These are phyloP conservation scores for Crossocerus cetratus DNA, from an alignment of 2,888 invertebrate genomes.

Conservation along the genomic window DNA sequence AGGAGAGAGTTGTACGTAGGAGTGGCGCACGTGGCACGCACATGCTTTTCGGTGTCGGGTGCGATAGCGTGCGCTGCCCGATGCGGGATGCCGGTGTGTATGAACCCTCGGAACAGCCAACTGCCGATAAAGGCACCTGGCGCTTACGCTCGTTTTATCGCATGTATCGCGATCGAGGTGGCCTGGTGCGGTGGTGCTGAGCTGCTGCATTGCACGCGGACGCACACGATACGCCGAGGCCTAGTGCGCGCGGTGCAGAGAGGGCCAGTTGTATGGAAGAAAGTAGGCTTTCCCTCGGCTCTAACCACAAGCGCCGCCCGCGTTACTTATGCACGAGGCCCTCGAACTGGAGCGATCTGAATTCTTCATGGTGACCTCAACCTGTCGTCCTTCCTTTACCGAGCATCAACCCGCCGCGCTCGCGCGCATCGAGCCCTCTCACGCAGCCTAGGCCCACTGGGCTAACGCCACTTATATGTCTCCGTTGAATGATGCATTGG, in stretches of 20 bases:
- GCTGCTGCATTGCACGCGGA: too few relatives aligned
- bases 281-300: slow-evolving; percentile 53
- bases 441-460: slow-evolving; percentile 30
- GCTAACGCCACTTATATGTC: slow-evolving; percentile 52
- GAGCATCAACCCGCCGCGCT: background rate
- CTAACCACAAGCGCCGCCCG: background rate
- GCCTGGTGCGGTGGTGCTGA: background rate
- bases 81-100: slow-evolving; percentile 64
- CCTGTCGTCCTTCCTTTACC: slow-evolving; percentile 48
- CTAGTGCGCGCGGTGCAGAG: background rate
- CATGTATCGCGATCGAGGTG: slow-evolving; percentile 4
- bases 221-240: slow-evolving; percentile 14
- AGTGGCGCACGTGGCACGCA: slow-evolving; percentile 7
- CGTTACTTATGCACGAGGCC: slow-evolving; percentile 64
- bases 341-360: slow-evolving; percentile 65
- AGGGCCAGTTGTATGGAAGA: slow-evolving; percentile 8
- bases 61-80: slow-evolving; percentile 44
- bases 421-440: slow-evolving; percentile 22
- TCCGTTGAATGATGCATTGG: slow-evolving; percentile 61
- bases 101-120: slow-evolving; percentile 59
- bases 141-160: slow-evolving; percentile 55
- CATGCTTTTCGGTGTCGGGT: slow-evolving; percentile 13
- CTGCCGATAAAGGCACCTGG: slow-evolving; percentile 67
- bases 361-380: slow-evolving; percentile 58
- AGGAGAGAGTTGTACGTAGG: slow-evolving; percentile 3